These are phyloP conservation scores for Cantharis lateralis DNA, from an alignment of 2,888 invertebrate species.

Conservation along the genomic window DNA sequence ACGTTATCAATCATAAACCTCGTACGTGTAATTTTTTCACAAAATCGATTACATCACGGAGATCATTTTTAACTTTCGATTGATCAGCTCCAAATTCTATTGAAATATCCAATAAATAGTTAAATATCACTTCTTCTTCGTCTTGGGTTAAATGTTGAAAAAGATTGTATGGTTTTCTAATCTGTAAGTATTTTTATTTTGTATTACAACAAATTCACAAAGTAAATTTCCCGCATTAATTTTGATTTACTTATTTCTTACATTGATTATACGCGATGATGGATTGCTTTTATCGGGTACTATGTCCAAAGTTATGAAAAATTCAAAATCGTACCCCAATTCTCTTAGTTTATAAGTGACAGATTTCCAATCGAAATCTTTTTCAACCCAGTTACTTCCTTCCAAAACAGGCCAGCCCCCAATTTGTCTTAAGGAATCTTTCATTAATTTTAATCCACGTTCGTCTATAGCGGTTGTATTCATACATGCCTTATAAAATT, in stretches of 20 bases:
- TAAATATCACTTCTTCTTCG: slow-evolving; percentile 12
- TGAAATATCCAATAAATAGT: slow-evolving; percentile 48
- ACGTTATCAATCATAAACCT: not conserved
- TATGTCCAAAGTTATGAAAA: slow-evolving; percentile 46
- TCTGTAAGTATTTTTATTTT: slow-evolving; percentile 5
- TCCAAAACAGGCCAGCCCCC: slow-evolving; percentile 66
- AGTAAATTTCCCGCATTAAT: no score
- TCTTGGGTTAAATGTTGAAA: not conserved
- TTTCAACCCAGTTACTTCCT: slow-evolving; percentile 55
- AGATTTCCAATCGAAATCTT: slow-evolving; percentile 50
- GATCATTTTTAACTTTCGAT: slow-evolving; percentile 42
- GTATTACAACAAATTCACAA: not conserved
- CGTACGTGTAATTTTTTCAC: slow-evolving; percentile 38
- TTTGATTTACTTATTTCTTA: slow-evolving; percentile 34
- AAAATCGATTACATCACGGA: slow-evolving; percentile 46
- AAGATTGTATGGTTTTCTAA: not conserved
- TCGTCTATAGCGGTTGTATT: slow-evolving; percentile 46
- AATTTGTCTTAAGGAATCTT: slow-evolving; percentile 54
- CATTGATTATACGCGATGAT: slow-evolving; percentile 45
- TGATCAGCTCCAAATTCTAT: slow-evolving; percentile 44
- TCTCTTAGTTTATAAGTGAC: slow-evolving; percentile 46
- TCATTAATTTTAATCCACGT: slow-evolving; percentile 47
- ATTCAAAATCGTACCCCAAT: slow-evolving; percentile 48
- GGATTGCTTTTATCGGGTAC: slow-evolving; percentile 42
- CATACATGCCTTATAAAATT: slow-evolving; percentile 47